Base-by-base conservation (phyloP, 1,140 invertebrate species). In the Aphis craccivora region DNA sequence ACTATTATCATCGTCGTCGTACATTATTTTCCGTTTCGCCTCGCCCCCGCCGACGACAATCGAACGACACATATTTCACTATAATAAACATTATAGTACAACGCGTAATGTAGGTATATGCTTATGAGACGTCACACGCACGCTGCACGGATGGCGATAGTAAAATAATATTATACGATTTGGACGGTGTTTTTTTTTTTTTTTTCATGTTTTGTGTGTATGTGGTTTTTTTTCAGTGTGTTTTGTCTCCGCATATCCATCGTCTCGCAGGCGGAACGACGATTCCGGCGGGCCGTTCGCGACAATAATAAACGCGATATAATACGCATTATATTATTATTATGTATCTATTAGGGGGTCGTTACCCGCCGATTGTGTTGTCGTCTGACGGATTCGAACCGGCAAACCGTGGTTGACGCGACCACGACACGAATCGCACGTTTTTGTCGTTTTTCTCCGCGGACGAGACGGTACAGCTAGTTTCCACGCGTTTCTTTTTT, bases 311-410 rank as follows among this genome's bases (percentile, higher is more conserved):
- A 51, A 51, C 14, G 48, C 48, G 14, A 51, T 51, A 51, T 51
- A 51, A 51, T 51, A 51, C 48, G 48, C 48, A 51, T 51, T 35
- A 53, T 37, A 55, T 51, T 22, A 37, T 37, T 76, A 76, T 51
- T 53, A 90, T 48, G 48, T 55, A 55, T n/a, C 45, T 23, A 89
- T 35, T 23, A 55, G 60, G 11, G 35, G 25, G 35, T 55, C 48
- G 89, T 90, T 90, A 90, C 89, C 22, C 89, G 89, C 53, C 53
- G 89, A 67, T 90, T 90, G 89, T 90, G 48, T 43, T 23, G 37
- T 37, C 30, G 53, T 67, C 37, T 8, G 89, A 30, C 51, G 89
- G 9, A 90, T 60, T 55, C 89, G 53, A 67, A 67, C 53, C 37
- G 89, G 60, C 53, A 37, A 37, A 8, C 37, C 83, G 81, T 40